Conservation (phyloP, 2,888 invertebrate genomes). For the Cheiracanthium punctorium region DNA sequence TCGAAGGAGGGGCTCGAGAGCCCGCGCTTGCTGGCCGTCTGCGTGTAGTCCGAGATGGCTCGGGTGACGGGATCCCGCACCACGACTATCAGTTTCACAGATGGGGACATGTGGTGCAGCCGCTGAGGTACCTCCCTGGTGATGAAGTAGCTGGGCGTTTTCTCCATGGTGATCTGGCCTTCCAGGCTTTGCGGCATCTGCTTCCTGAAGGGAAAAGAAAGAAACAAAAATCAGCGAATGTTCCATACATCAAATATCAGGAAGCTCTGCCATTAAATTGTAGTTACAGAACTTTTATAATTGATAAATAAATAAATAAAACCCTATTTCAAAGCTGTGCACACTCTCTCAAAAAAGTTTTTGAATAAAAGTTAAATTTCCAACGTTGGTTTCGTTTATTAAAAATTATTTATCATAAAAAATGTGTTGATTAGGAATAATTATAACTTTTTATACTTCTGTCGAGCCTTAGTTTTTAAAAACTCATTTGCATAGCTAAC, state of each 20-base stretch:
- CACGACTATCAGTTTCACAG: constrained; percentile 88
- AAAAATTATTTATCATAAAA: no score
- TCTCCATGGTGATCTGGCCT: constrained; percentile 93
- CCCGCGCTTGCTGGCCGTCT: constrained; percentile 83
- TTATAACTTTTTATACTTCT: no score
- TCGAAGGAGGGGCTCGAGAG: constrained; percentile 84
- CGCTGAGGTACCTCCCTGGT: constrained; percentile 88
- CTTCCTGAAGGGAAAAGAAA: constrained; percentile 79
- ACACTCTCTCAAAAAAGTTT: no score
- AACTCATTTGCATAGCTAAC: no score
- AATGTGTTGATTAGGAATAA: no score
- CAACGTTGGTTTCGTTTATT: no score
- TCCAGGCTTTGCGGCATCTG: constrained; percentile 91
- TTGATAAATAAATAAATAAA: no score
- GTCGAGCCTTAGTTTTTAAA: no score
- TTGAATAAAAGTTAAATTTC: no score
- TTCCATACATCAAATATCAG: neutral
- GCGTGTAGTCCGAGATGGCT: constrained; percentile 94
- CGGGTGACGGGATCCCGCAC: constrained; percentile 93
- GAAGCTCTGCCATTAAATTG: neutral
- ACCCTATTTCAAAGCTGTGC: no score
- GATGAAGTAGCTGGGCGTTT: constrained; percentile 94
- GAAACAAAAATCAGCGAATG: neutral
- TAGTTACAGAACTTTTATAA: neutral
- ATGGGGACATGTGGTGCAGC: constrained; percentile 88